These are phyloP conservation scores for Tokudaia muenninki DNA, from an alignment of 2,797 vertebrate genomes.

Conservation along the genomic window DNA sequence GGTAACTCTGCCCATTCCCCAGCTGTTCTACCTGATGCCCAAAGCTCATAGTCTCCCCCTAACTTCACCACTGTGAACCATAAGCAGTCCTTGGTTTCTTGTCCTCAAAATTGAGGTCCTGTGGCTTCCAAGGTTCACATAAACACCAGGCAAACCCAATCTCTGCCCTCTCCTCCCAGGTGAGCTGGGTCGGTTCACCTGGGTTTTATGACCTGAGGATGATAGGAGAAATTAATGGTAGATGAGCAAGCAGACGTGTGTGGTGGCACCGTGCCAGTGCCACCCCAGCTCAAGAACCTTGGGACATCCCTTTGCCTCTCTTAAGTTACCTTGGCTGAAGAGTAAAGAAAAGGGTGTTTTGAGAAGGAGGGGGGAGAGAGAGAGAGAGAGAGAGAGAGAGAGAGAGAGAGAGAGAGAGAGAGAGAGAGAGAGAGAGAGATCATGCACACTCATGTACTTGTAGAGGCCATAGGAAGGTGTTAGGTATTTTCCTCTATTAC, in stretches of 20 bases:
- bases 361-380: no score
- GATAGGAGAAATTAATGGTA: neutral
- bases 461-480: neutral
- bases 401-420: no score
- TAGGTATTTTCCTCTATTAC: neutral
- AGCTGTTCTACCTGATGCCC: neutral
- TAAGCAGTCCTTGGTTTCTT: neutral
- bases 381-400: no score
- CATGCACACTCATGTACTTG: neutral
- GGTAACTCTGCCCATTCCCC: neutral
- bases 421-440: no score
- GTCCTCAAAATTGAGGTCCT: neutral
- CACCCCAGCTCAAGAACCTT: neutral
- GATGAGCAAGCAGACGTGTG: neutral
- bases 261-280: neutral
- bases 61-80: fast-evolving
- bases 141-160: neutral
- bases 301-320: neutral
- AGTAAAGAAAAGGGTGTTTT: neutral
- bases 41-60: neutral
- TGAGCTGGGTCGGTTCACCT: neutral
- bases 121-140: neutral
- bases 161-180: neutral
- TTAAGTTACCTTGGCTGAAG: neutral
- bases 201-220: neutral